Evolutionary conservation across 2,888 invertebrate genomes (phyloP), one percentile per base, ranked within the genome.

Genomic region (Synergus umbraculus): DNA sequence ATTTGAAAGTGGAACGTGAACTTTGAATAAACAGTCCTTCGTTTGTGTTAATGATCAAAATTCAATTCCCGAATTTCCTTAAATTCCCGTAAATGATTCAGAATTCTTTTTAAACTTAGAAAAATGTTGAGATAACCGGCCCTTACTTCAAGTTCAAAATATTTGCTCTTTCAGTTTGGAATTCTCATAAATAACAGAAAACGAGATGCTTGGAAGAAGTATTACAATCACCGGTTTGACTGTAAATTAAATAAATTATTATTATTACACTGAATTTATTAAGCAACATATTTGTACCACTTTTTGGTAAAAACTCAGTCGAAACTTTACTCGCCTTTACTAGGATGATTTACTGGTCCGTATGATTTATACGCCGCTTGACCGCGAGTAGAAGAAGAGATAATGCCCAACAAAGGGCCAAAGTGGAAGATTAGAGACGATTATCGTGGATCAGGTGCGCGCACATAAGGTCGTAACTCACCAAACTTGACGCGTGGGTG

Each of bases 361-460:
- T 81, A 87, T 90, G 92, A 91, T 92, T 92, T 92, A 92, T 90
- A 86, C 73, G 80, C 82, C 60, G 79, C 63, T 76, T 76, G 79
- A 60, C 76, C 69, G 78, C 77, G 78, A 80, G 79, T 79, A 79
- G 84, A 83, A 79, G 83, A 83, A 83, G 85, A 89, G 86, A 83
- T 87, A 87, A 88, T 87, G 81, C 86, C 87, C 82, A 88, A 88
- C 86, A 89, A 90, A 89, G 88, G 88, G 85, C 88, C 87, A 91
- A 91, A 92, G 91, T 91, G 91, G 92, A 92, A 91, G 91, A 92
- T 92, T 92, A 92, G 91, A 89, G 91, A 88, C 89, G 90, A 92
- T 92, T 92, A 92, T 91, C 89, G 87, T 87, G 88, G 87, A 90
- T 90, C 89, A 90, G 89, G 89, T 90, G 90, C 88, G 89, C 89